Conservation (phyloP, 1,140 invertebrate genomes). For the Sarcophaga peregrina region DNA sequence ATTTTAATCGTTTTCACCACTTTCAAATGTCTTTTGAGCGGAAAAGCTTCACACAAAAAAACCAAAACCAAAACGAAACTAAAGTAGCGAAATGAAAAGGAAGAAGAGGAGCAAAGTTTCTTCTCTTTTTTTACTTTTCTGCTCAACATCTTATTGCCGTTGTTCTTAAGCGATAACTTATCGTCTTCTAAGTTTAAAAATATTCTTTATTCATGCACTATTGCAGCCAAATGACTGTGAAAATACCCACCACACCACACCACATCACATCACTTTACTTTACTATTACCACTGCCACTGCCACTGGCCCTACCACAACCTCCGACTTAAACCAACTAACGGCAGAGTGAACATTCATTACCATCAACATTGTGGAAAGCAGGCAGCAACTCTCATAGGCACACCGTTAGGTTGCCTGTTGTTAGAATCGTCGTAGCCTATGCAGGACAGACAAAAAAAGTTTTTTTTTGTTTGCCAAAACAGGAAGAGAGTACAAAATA, state of each 20-base stretch:
- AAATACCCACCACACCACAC: not conserved
- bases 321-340: too few species aligned
- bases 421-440: too few species aligned
- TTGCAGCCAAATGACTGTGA: constrained; percentile 37
- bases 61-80: not conserved
- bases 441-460: too few species aligned
- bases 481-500: not conserved
- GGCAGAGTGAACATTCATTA: too few species aligned
- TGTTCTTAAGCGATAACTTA: not conserved
- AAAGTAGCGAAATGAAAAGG: not conserved
- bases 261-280: not conserved
- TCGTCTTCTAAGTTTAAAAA: constrained; percentile 14
- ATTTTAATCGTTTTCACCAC: constrained; percentile 24
- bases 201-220: constrained; percentile 30
- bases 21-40: constrained; percentile 3
- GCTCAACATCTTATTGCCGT: not conserved
- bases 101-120: not conserved
- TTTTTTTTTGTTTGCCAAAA: not conserved
- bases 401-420: too few species aligned
- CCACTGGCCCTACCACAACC: too few species aligned
- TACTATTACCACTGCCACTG: too few species aligned
- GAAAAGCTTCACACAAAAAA: not conserved
- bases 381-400: too few species aligned
- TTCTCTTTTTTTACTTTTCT: not conserved
- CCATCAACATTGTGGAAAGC: too few species aligned